These are phyloP conservation scores for Trigoniulus corallinus DNA, from an alignment of 1,140 invertebrate genomes.

Conservation along the genomic window DNA sequence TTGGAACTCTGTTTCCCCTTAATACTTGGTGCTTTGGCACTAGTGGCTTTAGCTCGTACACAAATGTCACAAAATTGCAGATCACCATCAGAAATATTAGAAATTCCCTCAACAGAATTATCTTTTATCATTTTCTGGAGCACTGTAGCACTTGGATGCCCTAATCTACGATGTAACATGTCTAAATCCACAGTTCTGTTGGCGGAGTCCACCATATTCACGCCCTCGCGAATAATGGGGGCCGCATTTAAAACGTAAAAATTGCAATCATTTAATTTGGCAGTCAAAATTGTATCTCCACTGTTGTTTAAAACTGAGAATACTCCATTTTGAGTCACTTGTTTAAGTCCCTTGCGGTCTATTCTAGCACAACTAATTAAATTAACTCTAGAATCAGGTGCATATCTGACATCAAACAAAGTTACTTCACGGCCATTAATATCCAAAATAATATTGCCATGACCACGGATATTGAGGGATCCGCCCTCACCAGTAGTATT, in stretches of 20 bases:
- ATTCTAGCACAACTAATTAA: neutral
- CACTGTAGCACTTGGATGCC: neutral
- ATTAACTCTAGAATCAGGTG: slow-evolving; percentile 2
- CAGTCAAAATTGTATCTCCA: neutral
- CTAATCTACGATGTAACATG: neutral
- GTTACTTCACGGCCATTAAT: neutral
- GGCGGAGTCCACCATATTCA: neutral
- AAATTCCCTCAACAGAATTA: neutral
- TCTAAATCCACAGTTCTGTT: neutral
- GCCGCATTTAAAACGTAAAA: neutral
- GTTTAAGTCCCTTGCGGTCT: neutral
- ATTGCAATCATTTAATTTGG: neutral
- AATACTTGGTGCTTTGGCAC: neutral
- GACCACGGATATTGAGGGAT: neutral
- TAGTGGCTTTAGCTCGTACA: neutral
- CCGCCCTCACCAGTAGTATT: neutral
- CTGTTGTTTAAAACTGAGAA: neutral
- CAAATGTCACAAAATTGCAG: neutral
- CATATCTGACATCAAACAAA: neutral
- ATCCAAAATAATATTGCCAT: neutral
- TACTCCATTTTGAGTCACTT: neutral
- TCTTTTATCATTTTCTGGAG: neutral
- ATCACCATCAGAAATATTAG: neutral
- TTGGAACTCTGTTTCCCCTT: neutral
- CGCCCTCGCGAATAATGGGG: neutral